phyloP scores from a whole-genome alignment of 2,888 invertebrate species.

The Drosophila ochracea region DNA sequence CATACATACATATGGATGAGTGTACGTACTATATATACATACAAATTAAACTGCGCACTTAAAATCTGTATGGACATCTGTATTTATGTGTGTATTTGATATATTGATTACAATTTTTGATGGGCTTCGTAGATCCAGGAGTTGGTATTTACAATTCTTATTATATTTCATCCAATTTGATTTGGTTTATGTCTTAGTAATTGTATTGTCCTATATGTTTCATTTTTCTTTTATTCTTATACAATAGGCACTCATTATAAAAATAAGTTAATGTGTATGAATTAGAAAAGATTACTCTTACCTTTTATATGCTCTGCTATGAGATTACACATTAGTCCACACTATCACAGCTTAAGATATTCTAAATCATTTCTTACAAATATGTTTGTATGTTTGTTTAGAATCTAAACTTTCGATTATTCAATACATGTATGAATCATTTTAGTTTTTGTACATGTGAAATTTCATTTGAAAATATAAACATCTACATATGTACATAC shows the following conservation, averaged over 20 bases:
- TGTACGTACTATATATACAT: slow-evolving; percentile 1
- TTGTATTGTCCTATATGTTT: background rate
- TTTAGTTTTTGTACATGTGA: background rate
- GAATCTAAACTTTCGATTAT: background rate
- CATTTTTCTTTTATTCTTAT: background rate
- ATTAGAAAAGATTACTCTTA: background rate
- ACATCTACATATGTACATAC: background rate
- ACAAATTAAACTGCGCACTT: slow-evolving; percentile 56
- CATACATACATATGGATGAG: background rate
- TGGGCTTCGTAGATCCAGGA: slow-evolving; percentile 1
- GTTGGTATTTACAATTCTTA: background rate
- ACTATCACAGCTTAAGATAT: background rate
- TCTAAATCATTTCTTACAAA: background rate
- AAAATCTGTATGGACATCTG: slow-evolving; percentile 39
- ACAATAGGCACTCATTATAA: background rate
- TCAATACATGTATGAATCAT: background rate
- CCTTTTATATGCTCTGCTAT: background rate
- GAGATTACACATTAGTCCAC: background rate
- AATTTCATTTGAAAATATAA: background rate
- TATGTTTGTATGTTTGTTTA: background rate
- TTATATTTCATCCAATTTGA: background rate
- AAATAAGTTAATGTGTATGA: background rate
- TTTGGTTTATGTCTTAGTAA: background rate
- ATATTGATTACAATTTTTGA: slow-evolving; percentile 41
- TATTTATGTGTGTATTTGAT: slow-evolving; percentile 10